phyloP scores from a whole-genome alignment of 2,797 vertebrate genomes.

The Molossus molossus region DNA sequence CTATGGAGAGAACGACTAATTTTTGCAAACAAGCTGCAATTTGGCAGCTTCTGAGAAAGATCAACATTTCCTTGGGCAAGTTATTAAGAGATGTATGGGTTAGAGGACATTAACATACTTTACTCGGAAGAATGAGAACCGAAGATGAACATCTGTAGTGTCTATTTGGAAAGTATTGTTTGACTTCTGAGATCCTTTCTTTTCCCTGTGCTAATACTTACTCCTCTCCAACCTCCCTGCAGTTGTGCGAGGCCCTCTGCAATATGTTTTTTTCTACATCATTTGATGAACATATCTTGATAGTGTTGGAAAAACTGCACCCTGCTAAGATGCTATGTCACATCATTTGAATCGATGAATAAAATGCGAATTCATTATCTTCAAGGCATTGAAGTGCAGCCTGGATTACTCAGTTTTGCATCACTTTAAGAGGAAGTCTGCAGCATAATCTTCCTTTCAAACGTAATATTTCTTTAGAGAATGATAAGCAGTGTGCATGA shows the following conservation, averaged over 20 bases:
- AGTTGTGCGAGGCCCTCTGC: constrained; percentile 42
- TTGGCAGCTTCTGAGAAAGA: constrained; percentile 67
- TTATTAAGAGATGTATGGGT: constrained; percentile 76
- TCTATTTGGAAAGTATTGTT: constrained; percentile 58
- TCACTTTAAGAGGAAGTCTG: constrained; percentile 43
- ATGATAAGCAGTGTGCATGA: neutral
- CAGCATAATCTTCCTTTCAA: constrained; percentile 62
- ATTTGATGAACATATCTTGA: constrained; percentile 63
- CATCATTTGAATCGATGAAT: constrained; percentile 76
- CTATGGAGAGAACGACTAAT: constrained; percentile 60
- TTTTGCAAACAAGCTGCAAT: constrained; percentile 73
- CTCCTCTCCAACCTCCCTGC: too few relatives aligned
- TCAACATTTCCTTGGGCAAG: constrained; percentile 72
- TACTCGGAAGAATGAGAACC: constrained; percentile 11
- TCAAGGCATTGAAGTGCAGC: constrained; percentile 64
- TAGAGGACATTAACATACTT: constrained; percentile 60
- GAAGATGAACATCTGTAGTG: neutral
- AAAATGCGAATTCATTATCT: constrained; percentile 76
- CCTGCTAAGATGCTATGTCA: constrained; percentile 62
- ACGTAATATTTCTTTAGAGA: constrained; percentile 51
- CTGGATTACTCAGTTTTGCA: constrained; percentile 39
- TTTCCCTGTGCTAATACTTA: neutral
- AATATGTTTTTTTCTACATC: constrained; percentile 54
- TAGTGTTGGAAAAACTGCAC: constrained; percentile 47
- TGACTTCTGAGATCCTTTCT: constrained; percentile 32